These are phyloP conservation scores for Silurus aristotelis DNA, from an alignment of 2,797 vertebrate species.

Conservation along the genomic window DNA sequence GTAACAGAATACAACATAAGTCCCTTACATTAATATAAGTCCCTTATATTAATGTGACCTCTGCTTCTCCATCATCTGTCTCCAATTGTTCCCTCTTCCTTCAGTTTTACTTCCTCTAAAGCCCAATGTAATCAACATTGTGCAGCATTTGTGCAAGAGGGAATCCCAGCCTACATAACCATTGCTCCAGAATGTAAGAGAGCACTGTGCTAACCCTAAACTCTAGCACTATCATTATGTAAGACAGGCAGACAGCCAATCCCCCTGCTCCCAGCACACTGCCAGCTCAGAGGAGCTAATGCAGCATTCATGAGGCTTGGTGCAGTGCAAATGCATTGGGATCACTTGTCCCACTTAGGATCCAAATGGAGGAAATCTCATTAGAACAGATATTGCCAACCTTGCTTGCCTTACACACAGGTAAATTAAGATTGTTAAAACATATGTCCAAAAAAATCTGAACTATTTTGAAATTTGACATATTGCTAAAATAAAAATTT, in stretches of 20 bases:
- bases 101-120: conserved; percentile 11
- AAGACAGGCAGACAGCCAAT: conserved; percentile 61
- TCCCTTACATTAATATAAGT: background rate
- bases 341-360: conserved; percentile 16
- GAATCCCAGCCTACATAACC: conserved; percentile 73
- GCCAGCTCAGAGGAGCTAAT: conserved; percentile 48
- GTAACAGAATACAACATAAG: background rate
- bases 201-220: conserved; percentile 53
- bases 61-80: background rate
- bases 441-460: background rate
- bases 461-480: background rate
- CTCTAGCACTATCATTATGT: conserved; percentile 57
- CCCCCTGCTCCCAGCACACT: conserved; percentile 26
- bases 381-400: background rate
- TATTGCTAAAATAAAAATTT: background rate
- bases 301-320: conserved; percentile 72
- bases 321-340: conserved; percentile 60
- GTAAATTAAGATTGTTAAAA: background rate
- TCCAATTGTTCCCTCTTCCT: background rate
- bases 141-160: conserved; percentile 63
- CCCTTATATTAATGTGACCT: background rate
- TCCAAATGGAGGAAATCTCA: conserved; percentile 25
- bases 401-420: background rate
- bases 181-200: conserved; percentile 66
- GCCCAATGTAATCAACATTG: background rate